Evolutionary conservation across 1,140 invertebrate genomes (phyloP).

Genomic region (Matsumurasca onukii): DNA sequence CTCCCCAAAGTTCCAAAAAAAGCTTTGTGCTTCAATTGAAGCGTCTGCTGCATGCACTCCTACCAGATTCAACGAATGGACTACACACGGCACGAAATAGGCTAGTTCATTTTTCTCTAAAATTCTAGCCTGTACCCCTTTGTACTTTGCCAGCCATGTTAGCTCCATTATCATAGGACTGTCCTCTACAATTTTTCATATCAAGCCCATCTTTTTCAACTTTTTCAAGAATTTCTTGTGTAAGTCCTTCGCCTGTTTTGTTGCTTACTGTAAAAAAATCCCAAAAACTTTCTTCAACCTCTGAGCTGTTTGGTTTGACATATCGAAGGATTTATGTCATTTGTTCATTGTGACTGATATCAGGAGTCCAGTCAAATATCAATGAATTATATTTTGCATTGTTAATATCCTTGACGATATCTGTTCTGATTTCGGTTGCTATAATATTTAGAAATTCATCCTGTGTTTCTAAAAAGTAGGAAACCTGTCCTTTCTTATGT

Average conservation of each 20-base stretch:
- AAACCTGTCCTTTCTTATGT: no score
- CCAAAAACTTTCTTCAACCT: constrained; percentile 35
- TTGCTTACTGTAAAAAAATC: constrained; percentile 32
- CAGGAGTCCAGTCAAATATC: constrained; percentile 34
- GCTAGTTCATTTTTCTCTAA: no score
- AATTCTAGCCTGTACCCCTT: no score
- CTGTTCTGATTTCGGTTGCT: background rate
- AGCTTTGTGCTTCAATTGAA: background rate
- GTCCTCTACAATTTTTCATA: no score
- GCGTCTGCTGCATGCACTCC: no score
- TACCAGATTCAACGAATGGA: constrained; percentile 38
- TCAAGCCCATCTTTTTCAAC: no score
- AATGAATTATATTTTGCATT: background rate
- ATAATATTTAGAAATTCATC: background rate
- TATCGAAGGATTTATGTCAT: constrained; percentile 33
- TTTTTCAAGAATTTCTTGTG: no score
- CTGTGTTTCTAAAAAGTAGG: no score
- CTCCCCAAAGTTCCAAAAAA: background rate
- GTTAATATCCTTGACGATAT: no score
- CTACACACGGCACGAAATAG: constrained; percentile 35
- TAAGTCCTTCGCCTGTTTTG: constrained; percentile 33
- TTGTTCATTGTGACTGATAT: constrained; percentile 33
- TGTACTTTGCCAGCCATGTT: no score
- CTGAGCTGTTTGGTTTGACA: constrained; percentile 17
- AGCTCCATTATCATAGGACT: no score